phyloP scores from a whole-genome alignment of 2,797 vertebrate species.

The Phoeniculus purpureus region DNA sequence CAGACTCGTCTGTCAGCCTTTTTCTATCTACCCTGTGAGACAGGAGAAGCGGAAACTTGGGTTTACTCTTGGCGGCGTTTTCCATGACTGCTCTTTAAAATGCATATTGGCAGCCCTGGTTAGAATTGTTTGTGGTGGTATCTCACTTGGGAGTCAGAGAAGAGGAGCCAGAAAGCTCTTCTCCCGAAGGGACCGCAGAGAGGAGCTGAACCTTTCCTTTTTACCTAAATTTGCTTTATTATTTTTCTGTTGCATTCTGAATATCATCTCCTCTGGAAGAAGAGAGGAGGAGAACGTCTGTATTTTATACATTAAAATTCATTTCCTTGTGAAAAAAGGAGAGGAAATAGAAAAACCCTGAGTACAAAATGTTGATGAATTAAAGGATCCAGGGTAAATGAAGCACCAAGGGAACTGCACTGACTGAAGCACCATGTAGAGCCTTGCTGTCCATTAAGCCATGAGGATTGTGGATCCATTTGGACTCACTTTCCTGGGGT shows the following conservation, averaged over 20 bases:
- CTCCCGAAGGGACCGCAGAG: not conserved
- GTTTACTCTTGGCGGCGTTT: not conserved
- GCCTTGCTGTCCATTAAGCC: not conserved
- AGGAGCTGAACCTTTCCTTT: not conserved
- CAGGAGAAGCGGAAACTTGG: not conserved
- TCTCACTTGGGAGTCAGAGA: not conserved
- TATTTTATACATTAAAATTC: not conserved
- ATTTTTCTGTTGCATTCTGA: not conserved
- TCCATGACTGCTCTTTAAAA: not conserved
- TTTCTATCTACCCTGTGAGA: not conserved
- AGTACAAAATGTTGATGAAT: not conserved
- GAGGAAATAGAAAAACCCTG: not conserved
- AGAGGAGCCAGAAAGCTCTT: not conserved
- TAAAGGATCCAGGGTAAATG: accelerated
- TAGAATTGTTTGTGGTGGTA: not conserved
- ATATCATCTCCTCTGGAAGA: not conserved
- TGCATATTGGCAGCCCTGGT: not conserved
- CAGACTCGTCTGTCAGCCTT: not conserved
- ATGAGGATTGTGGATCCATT: not conserved
- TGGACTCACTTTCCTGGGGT: not conserved
- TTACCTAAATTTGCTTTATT: not conserved
- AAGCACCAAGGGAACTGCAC: not conserved
- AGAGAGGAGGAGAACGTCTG: not conserved
- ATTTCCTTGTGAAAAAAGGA: not conserved
- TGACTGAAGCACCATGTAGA: not conserved